A percentile compares a stretch with the other conserved stretches of the same genome.
These are phyloP conservation scores for Paratrypauchen microcephalus DNA, from an alignment of 2,797 vertebrate genomes.

Conservation along the genomic window DNA sequence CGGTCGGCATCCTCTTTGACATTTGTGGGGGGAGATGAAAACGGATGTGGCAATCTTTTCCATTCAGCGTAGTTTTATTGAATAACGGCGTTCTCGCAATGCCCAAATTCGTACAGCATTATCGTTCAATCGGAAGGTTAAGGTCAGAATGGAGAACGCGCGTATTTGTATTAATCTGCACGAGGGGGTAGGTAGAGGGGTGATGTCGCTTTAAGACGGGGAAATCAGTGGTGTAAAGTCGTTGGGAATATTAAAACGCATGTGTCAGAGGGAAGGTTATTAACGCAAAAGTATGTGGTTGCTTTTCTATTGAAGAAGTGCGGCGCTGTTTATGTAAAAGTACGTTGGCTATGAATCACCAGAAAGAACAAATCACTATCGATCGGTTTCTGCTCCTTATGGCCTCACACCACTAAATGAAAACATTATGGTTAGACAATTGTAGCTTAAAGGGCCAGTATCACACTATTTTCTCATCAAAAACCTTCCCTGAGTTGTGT, in stretches of 20 bases:
- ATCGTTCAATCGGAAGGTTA: conserved; percentile 59
- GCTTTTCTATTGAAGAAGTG: conserved; percentile 1
- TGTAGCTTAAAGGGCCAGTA: no score
- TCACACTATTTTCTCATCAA: no score
- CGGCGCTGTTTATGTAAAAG: neutral
- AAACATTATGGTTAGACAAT: neutral
- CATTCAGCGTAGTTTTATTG: conserved; percentile 39
- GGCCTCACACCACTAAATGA: neutral
- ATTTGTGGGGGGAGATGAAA: conserved; percentile 65
- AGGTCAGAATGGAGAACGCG: conserved; percentile 54
- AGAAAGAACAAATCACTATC: no score
- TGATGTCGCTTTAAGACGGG: conserved; percentile 24
- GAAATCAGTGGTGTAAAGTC: neutral
- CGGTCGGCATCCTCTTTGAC: conserved; percentile 63
- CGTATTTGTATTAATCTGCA: conserved; percentile 45
- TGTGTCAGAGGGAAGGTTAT: conserved; percentile 3
- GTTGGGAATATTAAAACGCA: neutral
- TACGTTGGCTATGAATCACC: neutral
- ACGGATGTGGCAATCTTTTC: conserved; percentile 53
- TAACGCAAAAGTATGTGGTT: neutral
- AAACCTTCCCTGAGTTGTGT: no score
- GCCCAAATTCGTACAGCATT: conserved; percentile 48
- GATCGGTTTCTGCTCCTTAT: neutral
- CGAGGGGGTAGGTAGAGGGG: conserved; percentile 39
- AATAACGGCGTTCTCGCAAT: conserved; percentile 39